Evolutionary conservation across 2,888 invertebrate species (phyloP), one percentile per base, ranked within the genome.

Genomic region (Lampropteryx suffumata): DNA sequence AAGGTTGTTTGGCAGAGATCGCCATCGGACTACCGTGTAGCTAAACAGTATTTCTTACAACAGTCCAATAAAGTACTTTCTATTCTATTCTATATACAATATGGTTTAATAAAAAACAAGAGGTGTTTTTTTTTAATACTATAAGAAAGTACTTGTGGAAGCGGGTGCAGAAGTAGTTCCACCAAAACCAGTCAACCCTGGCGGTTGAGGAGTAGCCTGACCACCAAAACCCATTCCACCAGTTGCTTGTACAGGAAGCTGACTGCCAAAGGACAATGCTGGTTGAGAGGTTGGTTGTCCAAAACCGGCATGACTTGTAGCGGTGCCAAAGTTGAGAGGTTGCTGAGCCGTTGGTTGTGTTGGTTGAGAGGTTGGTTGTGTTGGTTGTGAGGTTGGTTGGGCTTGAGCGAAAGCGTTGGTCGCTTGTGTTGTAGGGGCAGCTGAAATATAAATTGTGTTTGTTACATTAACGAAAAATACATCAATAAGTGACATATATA

Each of bases 371-470:
- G 42, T 27, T 33, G 33, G 30, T 34, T 43, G 42, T 6, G 1
- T 0, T 2, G 33, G 34, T 28, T 37, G 62, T 35, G 6, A 10
- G 6, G 30, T 30, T 11, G 30, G 30, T 29, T 29, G 29, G 4
- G 29, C 10, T 21, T 21, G 24, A 1, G 5, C 24, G 30, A 69
- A 61, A 0, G 65, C 9, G 24, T 65, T n/a, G 24, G 65, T 9
- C 21, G 59, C 39, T 30, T 66, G 47, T 5, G 61, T 45, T 10
- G 64, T 29, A 32, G 63, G 40, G 4, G 52, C 48, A 3, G 65
- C 51, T 52, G 30, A 27, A 42, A 47, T 7, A 21, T 27, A 4
- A 17, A 17, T 17, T 17, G n/a, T 17, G 17, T 17, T 17, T 17
- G 17, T 3, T 3, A 17, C 4, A 17, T 2, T 17, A 17, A 3